These are phyloP conservation scores for Tipula unca DNA, from an alignment of 2,888 invertebrate genomes.

Conservation along the genomic window DNA sequence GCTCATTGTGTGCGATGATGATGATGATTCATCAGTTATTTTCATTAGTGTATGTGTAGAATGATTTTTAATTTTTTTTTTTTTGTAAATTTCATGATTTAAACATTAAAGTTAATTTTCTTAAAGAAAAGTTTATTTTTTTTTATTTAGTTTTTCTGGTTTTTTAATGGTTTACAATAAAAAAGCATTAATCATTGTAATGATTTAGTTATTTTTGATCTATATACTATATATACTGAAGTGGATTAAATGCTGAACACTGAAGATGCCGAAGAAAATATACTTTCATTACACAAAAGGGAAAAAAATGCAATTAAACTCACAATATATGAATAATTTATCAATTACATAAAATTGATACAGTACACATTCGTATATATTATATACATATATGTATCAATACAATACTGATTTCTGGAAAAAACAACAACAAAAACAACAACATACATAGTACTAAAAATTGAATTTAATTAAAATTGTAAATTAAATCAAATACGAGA, in stretches of 20 bases:
- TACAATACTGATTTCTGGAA: not conserved
- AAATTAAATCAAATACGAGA: too few species aligned
- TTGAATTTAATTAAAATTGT: not conserved
- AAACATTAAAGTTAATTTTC: conserved; percentile 14
- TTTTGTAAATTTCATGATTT: not conserved
- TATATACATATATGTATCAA: not conserved
- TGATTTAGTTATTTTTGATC: not conserved
- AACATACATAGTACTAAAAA: not conserved
- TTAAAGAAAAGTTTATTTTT: not conserved
- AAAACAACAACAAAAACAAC: not conserved
- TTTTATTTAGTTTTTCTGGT: not conserved
- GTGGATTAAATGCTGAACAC: not conserved
- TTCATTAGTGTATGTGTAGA: not conserved
- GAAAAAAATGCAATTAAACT: not conserved
- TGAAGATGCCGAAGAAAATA: not conserved
- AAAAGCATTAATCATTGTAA: not conserved
- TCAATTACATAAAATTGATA: not conserved
- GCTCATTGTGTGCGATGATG: not conserved
- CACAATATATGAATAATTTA: not conserved
- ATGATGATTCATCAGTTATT: not conserved
- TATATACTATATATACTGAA: not conserved
- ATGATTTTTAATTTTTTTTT: not conserved
- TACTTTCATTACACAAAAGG: not conserved
- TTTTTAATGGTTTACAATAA: not conserved
- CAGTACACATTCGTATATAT: not conserved